phyloP scores from a whole-genome alignment of 2,797 vertebrate species.

The Pipistrellus kuhlii region DNA sequence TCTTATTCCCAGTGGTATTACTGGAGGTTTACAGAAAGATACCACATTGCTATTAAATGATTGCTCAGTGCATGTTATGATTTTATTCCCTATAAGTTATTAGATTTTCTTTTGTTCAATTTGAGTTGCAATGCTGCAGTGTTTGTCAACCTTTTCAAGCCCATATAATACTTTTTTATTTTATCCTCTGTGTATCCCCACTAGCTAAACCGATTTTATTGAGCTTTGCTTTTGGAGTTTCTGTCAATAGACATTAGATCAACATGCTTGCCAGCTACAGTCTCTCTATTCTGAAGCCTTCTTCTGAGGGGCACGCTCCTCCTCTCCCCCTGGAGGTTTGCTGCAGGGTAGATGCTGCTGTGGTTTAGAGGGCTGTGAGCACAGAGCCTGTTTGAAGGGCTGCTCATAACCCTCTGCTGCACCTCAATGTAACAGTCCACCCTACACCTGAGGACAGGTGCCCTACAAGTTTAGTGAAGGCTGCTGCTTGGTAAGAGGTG shows the following conservation, averaged over 20 bases:
- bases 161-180: background rate
- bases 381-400: background rate
- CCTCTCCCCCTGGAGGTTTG: background rate
- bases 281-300: background rate
- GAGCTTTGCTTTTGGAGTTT: constrained; percentile 11
- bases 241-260: constrained; percentile 46
- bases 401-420: background rate
- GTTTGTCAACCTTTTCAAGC: background rate
- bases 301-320: background rate
- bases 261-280: background rate
- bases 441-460: rapidly evolving
- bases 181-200: background rate
- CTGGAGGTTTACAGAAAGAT: background rate
- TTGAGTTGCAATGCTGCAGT: background rate
- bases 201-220: background rate
- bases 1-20: background rate
- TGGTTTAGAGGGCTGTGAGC: background rate
- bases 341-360: background rate
- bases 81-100: background rate
- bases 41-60: background rate
- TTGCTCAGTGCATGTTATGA: background rate
- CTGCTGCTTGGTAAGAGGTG: background rate
- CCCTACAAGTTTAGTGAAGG: background rate
- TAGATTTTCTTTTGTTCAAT: background rate
- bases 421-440: background rate